Evolutionary conservation across 2,797 vertebrate genomes (phyloP).

Genomic region (Phataginus tetradactyla): DNA sequence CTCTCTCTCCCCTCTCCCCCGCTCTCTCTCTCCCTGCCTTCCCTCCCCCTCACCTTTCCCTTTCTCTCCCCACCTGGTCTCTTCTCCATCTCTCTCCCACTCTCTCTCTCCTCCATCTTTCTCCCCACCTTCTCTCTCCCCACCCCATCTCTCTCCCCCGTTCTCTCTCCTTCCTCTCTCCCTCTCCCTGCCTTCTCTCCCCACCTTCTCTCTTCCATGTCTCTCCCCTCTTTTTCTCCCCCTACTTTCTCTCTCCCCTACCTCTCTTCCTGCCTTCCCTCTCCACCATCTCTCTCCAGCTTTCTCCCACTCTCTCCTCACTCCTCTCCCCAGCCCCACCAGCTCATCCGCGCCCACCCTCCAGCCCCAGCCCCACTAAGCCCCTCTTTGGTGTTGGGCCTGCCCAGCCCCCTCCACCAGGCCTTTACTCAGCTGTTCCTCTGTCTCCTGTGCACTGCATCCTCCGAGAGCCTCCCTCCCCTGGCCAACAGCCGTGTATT

Average conservation of each 20-base stretch:
- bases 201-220: not conserved
- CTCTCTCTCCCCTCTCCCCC: fast-evolving
- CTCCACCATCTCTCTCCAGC: not conserved
- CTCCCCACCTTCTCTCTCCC: not conserved
- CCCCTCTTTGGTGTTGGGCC: not conserved
- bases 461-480: fast-evolving
- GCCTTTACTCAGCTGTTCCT: not conserved
- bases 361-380: too few relatives aligned
- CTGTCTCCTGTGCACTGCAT: fast-evolving
- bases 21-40: too few relatives aligned
- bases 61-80: too few relatives aligned
- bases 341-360: not conserved
- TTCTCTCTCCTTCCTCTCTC: not conserved
- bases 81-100: not conserved
- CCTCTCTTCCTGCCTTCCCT: not conserved
- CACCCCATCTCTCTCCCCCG: too few relatives aligned
- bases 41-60: not conserved
- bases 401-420: not conserved
- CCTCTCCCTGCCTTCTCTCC: too few relatives aligned
- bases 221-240: not conserved
- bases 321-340: not conserved
- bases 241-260: too few relatives aligned
- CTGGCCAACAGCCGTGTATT: fast-evolving
- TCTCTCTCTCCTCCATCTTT: too few relatives aligned
- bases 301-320: not conserved